phyloP scores from a whole-genome alignment of 30 jellyfish, hydroid and myxozoan species.

The Clytia hemisphaerica region DNA sequence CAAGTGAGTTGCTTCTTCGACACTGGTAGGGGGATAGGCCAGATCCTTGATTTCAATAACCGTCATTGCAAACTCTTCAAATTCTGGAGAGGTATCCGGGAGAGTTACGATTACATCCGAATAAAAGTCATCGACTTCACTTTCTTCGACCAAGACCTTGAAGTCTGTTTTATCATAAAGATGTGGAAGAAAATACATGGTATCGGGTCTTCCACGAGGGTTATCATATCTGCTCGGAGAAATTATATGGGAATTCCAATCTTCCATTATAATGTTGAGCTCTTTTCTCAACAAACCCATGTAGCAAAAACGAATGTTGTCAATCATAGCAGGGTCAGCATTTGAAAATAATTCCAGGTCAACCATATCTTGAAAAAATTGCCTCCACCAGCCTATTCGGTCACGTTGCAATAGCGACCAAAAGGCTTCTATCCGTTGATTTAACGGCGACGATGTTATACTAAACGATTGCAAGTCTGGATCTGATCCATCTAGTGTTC shows the following conservation, averaged over 20 bases:
- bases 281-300: conserved; percentile 46
- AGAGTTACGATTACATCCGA: conserved; percentile 14
- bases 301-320: conserved; percentile 50
- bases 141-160: conserved; percentile 19
- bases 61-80: conserved; percentile 39
- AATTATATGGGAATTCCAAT: conserved; percentile 36
- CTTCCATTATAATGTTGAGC: conserved; percentile 40
- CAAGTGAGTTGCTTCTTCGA: conserved; percentile 37
- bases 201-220: conserved; percentile 52
- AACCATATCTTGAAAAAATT: conserved; percentile 41
- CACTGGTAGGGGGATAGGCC: conserved; percentile 28
- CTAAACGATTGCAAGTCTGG: conserved; percentile 8
- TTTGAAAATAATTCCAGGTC: conserved; percentile 30
- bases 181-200: conserved; percentile 50
- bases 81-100: conserved; percentile 33
- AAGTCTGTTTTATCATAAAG: conserved; percentile 15
- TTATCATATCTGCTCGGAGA: conserved; percentile 28
- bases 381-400: conserved; percentile 65
- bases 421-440: conserved; percentile 55
- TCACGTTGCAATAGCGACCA: conserved; percentile 51
- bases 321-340: conserved; percentile 43
- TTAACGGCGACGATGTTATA: conserved; percentile 30
- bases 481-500: conserved; percentile 27
- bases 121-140: conserved; percentile 26
- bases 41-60: conserved; percentile 25